phyloP scores from a whole-genome alignment of 2,888 invertebrate species.

The Gasteruption jaculator region DNA sequence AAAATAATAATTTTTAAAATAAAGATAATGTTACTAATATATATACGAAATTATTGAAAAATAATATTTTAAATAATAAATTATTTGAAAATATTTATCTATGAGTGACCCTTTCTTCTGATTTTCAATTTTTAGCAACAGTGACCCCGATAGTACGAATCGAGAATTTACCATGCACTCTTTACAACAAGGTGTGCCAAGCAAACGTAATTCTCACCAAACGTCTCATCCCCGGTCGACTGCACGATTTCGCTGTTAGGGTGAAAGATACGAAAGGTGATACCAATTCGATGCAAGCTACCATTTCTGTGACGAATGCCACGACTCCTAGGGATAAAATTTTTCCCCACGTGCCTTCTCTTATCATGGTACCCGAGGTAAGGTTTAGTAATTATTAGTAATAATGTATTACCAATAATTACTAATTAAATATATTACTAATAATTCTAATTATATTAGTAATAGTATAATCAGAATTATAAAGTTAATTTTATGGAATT shows the following conservation, averaged over 20 bases:
- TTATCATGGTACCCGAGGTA: constrained; percentile 74
- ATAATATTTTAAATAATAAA: neutral
- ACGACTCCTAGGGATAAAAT: constrained; percentile 78
- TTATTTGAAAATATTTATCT: neutral
- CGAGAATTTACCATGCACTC: constrained; percentile 78
- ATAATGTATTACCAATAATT: too few relatives aligned
- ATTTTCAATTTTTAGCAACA: too few relatives aligned
- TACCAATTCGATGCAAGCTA: constrained; percentile 70
- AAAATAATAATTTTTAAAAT: constrained; percentile 1
- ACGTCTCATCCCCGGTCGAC: constrained; percentile 73
- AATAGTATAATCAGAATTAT: too few relatives aligned
- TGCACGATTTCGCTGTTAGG: constrained; percentile 72
- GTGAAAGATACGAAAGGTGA: constrained; percentile 76
- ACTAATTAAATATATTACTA: too few relatives aligned
- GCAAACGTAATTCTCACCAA: constrained; percentile 79
- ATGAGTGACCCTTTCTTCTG: constrained; percentile 12
- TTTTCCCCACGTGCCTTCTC: constrained; percentile 76
- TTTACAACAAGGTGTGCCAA: constrained; percentile 84
- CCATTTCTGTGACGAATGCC: constrained; percentile 78
- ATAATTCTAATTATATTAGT: too few relatives aligned
- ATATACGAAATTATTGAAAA: constrained; percentile 1
- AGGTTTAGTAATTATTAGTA: too few relatives aligned
- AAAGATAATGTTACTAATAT: neutral
- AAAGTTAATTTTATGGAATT: too few relatives aligned
- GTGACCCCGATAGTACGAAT: constrained; percentile 74